Evolutionary conservation across 2,797 vertebrate species (phyloP).

Genomic region (Onychomys arenicola): DNA sequence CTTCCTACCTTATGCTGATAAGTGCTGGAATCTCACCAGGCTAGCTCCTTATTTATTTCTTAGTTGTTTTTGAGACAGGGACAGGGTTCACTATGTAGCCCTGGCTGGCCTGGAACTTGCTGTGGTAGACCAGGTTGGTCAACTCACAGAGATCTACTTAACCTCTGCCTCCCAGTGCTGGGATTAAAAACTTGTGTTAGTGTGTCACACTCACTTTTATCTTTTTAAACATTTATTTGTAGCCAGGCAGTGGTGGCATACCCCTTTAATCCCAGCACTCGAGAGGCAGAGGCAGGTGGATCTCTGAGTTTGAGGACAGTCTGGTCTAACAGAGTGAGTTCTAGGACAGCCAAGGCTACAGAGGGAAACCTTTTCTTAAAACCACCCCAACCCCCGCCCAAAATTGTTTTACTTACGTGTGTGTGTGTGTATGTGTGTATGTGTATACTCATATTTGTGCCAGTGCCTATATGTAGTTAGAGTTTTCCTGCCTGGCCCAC

Average conservation of each 20-base stretch:
- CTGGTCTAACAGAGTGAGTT: too few species aligned
- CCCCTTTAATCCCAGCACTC: not conserved
- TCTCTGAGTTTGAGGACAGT: too few species aligned
- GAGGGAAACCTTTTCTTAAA: too few species aligned
- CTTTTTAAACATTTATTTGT: not conserved
- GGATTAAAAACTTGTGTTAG: not conserved
- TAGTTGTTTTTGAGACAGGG: not conserved
- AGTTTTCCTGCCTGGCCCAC: too few species aligned
- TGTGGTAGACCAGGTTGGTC: not conserved
- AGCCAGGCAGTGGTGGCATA: not conserved
- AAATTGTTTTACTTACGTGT: too few species aligned
- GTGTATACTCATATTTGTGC: not conserved
- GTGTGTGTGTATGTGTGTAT: too few species aligned
- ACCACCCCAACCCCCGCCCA: too few species aligned
- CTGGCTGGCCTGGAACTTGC: not conserved
- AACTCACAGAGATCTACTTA: not conserved
- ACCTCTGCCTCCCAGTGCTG: not conserved
- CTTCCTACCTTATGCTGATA: not conserved
- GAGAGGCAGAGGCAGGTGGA: too few species aligned
- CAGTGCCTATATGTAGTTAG: too few species aligned
- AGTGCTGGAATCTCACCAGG: not conserved
- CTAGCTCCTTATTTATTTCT: not conserved
- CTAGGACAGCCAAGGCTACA: too few species aligned
- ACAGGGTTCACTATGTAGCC: not conserved
- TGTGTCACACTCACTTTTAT: not conserved